phyloP scores from a whole-genome alignment of 2,888 invertebrate genomes.

The Acanthacorydalis orientalis region DNA sequence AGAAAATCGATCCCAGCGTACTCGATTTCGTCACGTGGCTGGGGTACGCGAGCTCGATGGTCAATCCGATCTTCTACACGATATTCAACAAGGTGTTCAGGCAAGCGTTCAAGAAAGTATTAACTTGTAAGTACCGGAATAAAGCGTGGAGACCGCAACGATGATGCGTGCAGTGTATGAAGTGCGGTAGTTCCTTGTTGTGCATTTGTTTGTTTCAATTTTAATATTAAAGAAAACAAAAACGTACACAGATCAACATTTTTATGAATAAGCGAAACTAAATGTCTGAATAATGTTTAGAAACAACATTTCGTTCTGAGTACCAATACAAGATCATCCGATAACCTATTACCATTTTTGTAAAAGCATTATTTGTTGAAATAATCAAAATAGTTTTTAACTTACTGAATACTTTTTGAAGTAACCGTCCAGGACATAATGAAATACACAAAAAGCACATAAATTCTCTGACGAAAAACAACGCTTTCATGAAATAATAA shows the following conservation, averaged over 20 bases:
- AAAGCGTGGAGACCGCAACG: slow-evolving; percentile 38
- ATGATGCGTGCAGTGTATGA: slow-evolving; percentile 16
- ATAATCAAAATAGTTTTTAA: too few species aligned
- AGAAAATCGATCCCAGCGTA: slow-evolving; percentile 57
- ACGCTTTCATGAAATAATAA: too few species aligned
- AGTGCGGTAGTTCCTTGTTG: background rate
- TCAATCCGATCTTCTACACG: slow-evolving; percentile 91
- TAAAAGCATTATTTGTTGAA: too few species aligned
- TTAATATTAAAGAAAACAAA: background rate
- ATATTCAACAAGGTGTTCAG: slow-evolving; percentile 90
- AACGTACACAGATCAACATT: background rate
- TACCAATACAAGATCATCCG: too few species aligned
- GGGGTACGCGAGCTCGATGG: slow-evolving; percentile 87
- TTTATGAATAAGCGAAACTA: background rate
- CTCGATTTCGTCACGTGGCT: slow-evolving; percentile 83
- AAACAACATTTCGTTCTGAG: background rate
- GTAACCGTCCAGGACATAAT: too few species aligned
- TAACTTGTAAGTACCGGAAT: slow-evolving; percentile 57
- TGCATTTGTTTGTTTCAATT: background rate
- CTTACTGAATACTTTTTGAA: too few species aligned
- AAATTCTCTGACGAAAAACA: too few species aligned
- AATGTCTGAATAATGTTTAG: background rate
- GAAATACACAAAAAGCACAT: too few species aligned
- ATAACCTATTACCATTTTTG: too few species aligned
- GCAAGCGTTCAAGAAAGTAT: slow-evolving; percentile 75